These are phyloP conservation scores for Apodemia mormo DNA, from an alignment of 2,888 invertebrate genomes.

Conservation along the genomic window DNA sequence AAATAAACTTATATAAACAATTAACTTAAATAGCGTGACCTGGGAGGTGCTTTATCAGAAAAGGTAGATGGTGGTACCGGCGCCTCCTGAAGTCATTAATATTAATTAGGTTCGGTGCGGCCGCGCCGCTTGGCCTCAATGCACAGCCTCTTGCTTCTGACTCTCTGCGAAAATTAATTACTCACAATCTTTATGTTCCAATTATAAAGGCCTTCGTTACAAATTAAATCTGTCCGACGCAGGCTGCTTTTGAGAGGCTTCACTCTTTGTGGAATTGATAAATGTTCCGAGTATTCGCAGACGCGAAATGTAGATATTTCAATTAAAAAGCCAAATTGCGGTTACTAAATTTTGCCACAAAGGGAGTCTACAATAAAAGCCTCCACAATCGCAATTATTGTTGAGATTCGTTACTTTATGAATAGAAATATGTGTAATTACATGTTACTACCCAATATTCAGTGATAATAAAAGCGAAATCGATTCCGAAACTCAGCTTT, in stretches of 20 bases:
- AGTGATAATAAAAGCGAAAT: conserved; percentile 69
- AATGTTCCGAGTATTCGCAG: conserved; percentile 78
- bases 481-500: conserved; percentile 71
- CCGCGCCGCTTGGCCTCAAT: conserved; percentile 62
- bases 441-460: conserved; percentile 59
- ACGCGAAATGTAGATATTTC: conserved; percentile 53
- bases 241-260: conserved; percentile 80
- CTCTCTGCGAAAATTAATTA: conserved; percentile 82
- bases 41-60: conserved; percentile 56
- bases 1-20: conserved; percentile 20
- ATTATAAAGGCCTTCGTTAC: conserved; percentile 82
- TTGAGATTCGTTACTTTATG: conserved; percentile 48
- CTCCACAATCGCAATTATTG: conserved; percentile 60
- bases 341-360: conserved; percentile 54
- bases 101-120: conserved; percentile 77
- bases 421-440: conserved; percentile 66
- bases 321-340: conserved; percentile 61
- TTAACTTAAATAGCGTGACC: conserved; percentile 28
- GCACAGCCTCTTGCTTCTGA: conserved; percentile 78
- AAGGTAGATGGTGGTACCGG: conserved; percentile 45
- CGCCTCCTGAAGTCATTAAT: conserved; percentile 75
- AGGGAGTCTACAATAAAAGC: conserved; percentile 50
- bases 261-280: conserved; percentile 81
- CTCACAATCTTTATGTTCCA: conserved; percentile 82
- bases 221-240: conserved; percentile 82